A percentile compares a stretch with the other conserved stretches of the same genome.
Evolutionary conservation across 2,888 invertebrate species (phyloP).

Genomic region (Melanostoma mellinum): DNA sequence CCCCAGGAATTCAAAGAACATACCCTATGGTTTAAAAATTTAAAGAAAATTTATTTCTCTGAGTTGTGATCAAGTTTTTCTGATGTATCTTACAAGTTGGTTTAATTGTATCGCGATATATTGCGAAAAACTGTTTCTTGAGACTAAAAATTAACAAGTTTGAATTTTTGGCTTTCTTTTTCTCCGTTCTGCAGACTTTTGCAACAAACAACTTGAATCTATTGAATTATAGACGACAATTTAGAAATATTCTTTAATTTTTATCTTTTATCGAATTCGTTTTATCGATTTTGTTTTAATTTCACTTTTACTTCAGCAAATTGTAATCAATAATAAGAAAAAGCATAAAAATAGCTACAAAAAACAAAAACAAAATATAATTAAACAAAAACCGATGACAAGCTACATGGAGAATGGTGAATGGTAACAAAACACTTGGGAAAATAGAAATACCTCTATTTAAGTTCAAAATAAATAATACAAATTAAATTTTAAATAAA

Average conservation of each 20-base stretch:
- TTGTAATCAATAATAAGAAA: conserved; percentile 11
- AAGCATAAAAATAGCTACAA: conserved; percentile 32
- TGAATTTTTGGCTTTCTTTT: no score
- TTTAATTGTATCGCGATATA: no score
- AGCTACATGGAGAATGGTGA: conserved; percentile 59
- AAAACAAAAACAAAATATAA: conserved; percentile 34
- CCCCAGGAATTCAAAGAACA: no score
- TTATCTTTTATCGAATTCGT: no score
- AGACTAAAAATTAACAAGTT: no score
- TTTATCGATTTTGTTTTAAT: neutral
- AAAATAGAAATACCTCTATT: conserved; percentile 83
- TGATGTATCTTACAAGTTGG: no score
- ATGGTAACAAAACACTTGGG: conserved; percentile 78
- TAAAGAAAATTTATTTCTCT: no score
- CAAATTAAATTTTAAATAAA: conserved; percentile 67
- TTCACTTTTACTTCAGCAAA: conserved; percentile 13
- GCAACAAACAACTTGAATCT: neutral
- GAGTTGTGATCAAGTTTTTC: no score
- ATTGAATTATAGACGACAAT: neutral
- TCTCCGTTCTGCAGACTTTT: no score
- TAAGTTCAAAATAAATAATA: conserved; percentile 81
- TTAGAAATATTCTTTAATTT: no score
- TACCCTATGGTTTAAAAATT: no score
- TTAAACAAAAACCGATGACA: conserved; percentile 12
- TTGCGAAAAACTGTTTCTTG: no score